phyloP scores from a whole-genome alignment of 1,140 invertebrate species.

The Drosophila pandora region DNA sequence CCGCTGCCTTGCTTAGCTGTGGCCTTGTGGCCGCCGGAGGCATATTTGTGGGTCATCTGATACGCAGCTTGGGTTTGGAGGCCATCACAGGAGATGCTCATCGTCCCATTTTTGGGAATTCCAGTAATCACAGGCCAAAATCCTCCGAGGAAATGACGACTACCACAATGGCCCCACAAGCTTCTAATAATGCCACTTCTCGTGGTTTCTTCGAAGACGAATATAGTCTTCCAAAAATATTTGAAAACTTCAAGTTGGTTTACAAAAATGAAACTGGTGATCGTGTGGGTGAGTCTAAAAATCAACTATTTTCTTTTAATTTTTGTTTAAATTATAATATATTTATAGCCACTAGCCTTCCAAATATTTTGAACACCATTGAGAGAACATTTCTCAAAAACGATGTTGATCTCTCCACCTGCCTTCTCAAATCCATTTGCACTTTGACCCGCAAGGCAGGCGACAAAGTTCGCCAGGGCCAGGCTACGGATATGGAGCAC shows the following conservation, averaged over 20 bases:
- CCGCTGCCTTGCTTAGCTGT: slow-evolving; percentile 62
- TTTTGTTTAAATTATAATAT: neutral
- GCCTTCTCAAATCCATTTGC: slow-evolving; percentile 69
- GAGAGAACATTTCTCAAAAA: slow-evolving; percentile 58
- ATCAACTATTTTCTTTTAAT: neutral
- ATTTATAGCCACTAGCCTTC: slow-evolving; percentile 50
- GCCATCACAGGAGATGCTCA: slow-evolving; percentile 31
- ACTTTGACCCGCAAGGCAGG: slow-evolving; percentile 40
- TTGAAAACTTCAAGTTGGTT: slow-evolving; percentile 70
- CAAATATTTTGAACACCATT: slow-evolving; percentile 53
- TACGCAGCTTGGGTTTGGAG: slow-evolving; percentile 62
- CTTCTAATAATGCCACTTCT: neutral
- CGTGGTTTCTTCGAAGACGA: slow-evolving; percentile 34
- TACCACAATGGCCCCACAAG: neutral
- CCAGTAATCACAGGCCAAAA: slow-evolving; percentile 9
- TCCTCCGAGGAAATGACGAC: slow-evolving; percentile 9
- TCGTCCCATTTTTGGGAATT: slow-evolving; percentile 7
- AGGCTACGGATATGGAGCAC: slow-evolving; percentile 55
- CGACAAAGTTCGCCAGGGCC: slow-evolving; percentile 23
- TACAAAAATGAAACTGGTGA: slow-evolving; percentile 67
- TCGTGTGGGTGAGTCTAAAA: slow-evolving; percentile 53
- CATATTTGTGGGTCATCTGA: slow-evolving; percentile 53
- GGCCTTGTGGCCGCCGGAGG: slow-evolving; percentile 60
- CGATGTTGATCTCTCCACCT: slow-evolving; percentile 61
- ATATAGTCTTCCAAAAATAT: slow-evolving; percentile 26